phyloP scores from a whole-genome alignment of 2,797 vertebrate genomes.

The Kryptopterus vitreolus region DNA sequence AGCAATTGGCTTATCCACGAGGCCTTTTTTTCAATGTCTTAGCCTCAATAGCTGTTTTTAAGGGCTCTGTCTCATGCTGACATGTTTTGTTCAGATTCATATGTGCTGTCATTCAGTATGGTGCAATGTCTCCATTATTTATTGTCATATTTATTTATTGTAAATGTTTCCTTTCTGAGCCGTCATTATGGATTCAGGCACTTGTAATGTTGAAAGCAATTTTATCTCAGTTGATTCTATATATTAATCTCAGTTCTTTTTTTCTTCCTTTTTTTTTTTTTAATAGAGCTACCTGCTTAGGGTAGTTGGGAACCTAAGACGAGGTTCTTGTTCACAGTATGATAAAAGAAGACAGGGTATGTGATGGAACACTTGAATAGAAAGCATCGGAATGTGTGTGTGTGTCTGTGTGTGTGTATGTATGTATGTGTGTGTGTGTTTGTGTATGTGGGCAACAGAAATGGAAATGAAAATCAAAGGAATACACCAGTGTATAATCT shows the following conservation, averaged over 20 bases:
- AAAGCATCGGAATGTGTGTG: conserved; percentile 23
- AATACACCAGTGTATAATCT: neutral
- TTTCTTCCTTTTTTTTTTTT: conserved; percentile 25
- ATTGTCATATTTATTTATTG: conserved; percentile 56
- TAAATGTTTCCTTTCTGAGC: conserved; percentile 49
- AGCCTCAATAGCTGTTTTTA: conserved; percentile 53
- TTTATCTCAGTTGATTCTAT: conserved; percentile 42
- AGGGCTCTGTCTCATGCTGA: conserved; percentile 44
- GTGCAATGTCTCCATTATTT: conserved; percentile 53
- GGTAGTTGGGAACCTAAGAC: neutral
- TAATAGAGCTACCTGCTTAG: conserved; percentile 19
- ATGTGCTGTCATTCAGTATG: conserved; percentile 42
- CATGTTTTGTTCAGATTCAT: conserved; percentile 50
- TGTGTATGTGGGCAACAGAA: neutral
- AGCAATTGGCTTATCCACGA: conserved; percentile 52
- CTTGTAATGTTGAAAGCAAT: conserved; percentile 59
- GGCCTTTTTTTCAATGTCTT: conserved; percentile 43
- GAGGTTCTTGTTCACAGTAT: conserved; percentile 31
- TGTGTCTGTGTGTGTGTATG: conserved; percentile 32
- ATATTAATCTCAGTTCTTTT: conserved; percentile 38
- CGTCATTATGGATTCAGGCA: conserved; percentile 30
- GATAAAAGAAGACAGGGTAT: conserved; percentile 49
- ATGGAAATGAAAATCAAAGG: conserved; percentile 6
- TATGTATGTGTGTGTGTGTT: neutral
- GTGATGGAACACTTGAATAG: conserved; percentile 32